Percentiles rank a stretch among this genome's conserved stretches.
Conservation (phyloP, 2,888 invertebrate species). For the Patella depressa region DNA sequence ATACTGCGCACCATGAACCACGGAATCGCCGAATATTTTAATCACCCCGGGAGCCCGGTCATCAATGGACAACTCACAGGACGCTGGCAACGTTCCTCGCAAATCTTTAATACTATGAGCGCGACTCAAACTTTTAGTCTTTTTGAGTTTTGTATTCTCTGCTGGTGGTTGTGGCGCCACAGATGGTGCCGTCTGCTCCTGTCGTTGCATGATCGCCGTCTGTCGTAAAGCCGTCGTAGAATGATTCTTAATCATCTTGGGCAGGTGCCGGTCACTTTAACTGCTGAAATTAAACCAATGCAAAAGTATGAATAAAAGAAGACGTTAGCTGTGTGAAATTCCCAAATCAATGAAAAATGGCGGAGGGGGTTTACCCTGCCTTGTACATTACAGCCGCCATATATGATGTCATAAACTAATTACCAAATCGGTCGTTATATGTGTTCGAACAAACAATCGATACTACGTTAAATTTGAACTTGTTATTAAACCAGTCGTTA, state of each 20-base stretch:
- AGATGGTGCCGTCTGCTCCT: background rate
- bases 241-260: constrained; percentile 3
- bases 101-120: constrained; percentile 17
- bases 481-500: too few species aligned
- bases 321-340: too few species aligned
- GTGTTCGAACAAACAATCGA: too few species aligned
- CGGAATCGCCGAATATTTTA: constrained; percentile 62
- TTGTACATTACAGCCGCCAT: too few species aligned
- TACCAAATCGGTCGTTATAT: too few species aligned
- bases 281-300: too few species aligned
- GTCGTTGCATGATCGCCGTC: background rate
- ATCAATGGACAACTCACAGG: constrained; percentile 59
- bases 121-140: constrained; percentile 16
- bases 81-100: constrained; percentile 7
- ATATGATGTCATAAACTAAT: too few species aligned
- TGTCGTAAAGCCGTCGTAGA: constrained; percentile 4
- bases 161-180: background rate
- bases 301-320: too few species aligned
- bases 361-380: too few species aligned
- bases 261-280: too few species aligned
- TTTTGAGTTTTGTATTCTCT: constrained; percentile 11
- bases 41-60: constrained; percentile 62
- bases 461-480: too few species aligned
- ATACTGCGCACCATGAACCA: constrained; percentile 62
- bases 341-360: too few species aligned